Conservation (phyloP, 2,888 invertebrate genomes). For the Tipula helvola region DNA sequence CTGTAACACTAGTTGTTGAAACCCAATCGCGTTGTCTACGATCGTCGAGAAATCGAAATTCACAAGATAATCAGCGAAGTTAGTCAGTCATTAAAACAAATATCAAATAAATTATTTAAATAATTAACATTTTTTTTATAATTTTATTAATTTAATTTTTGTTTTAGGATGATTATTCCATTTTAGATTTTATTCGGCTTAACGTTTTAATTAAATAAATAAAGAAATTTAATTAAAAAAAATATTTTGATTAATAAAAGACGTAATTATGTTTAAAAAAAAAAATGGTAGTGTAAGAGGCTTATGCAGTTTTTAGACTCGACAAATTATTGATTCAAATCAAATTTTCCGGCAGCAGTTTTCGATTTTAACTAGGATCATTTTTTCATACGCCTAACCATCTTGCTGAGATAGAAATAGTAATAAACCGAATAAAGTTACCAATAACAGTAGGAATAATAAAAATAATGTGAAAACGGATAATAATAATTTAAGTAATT, state of each 20-base stretch:
- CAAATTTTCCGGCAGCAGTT: too few relatives aligned
- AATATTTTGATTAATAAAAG: not conserved
- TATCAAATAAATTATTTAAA: conserved; percentile 30
- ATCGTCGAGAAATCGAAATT: conserved; percentile 55
- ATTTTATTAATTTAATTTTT: not conserved
- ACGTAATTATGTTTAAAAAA: not conserved
- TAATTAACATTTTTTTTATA: conserved; percentile 4
- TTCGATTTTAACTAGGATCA: too few relatives aligned
- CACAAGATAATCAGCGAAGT: conserved; percentile 58
- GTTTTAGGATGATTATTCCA: not conserved
- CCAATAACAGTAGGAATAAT: too few relatives aligned
- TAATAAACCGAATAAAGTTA: too few relatives aligned
- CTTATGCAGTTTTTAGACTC: not conserved
- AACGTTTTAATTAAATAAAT: not conserved
- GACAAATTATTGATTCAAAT: not conserved
- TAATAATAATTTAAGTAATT: too few relatives aligned
- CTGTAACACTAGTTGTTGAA: conserved; percentile 58
- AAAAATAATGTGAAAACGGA: too few relatives aligned
- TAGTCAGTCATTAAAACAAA: conserved; percentile 35
- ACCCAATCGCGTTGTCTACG: conserved; percentile 53
- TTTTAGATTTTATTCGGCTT: not conserved
- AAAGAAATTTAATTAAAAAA: not conserved
- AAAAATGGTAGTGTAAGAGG: not conserved
- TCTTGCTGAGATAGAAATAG: too few relatives aligned
- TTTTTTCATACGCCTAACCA: too few relatives aligned